Evolutionary conservation across 2,113 vertebrate genomes (phyloP).

Genomic region (Speoplatyrhinus poulsoni): DNA sequence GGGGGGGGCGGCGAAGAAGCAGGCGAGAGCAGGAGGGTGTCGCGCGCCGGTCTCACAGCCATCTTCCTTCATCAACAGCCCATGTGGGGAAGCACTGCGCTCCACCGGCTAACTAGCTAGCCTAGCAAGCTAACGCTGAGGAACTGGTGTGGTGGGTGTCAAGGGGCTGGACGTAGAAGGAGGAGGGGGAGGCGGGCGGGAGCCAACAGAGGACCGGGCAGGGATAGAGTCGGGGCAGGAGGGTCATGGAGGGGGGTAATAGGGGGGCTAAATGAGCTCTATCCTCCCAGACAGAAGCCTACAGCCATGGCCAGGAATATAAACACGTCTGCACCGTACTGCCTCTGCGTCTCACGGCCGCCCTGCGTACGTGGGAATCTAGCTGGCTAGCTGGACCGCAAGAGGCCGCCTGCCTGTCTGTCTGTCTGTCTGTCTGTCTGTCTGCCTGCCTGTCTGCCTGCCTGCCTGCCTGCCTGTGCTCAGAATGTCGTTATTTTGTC

Average conservation of each 20-base stretch:
- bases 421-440: slow-evolving; percentile 1
- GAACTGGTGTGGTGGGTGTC: neutral
- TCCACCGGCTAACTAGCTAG: too few species aligned
- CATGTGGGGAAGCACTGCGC: slow-evolving; percentile 16
- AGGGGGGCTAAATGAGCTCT: slow-evolving; percentile 34
- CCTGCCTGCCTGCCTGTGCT: slow-evolving; percentile 35
- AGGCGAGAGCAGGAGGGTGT: slow-evolving; percentile 29
- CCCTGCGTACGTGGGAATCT: neutral
- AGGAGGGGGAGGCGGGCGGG: neutral
- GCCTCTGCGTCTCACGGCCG: neutral
- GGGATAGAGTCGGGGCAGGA: too few species aligned
- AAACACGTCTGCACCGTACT: slow-evolving; percentile 16
- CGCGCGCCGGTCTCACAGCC: slow-evolving; percentile 51
- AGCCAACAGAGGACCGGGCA: neutral
- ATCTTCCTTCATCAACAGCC: slow-evolving; percentile 62
- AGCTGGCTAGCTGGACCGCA: too few species aligned
- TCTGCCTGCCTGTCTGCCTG: slow-evolving; percentile 12
- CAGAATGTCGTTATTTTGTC: slow-evolving; percentile 53
- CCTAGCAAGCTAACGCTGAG: too few species aligned
- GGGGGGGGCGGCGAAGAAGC: slow-evolving; percentile 57
- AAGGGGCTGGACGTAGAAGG: neutral
- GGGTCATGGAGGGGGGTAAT: neutral
- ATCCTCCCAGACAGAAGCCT: slow-evolving; percentile 81
- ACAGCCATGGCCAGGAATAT: slow-evolving; percentile 73
- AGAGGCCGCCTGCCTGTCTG: neutral